Evolutionary conservation across 2,888 invertebrate genomes (phyloP), one percentile per base, ranked within the genome.

Genomic region (Archips xylosteana): DNA sequence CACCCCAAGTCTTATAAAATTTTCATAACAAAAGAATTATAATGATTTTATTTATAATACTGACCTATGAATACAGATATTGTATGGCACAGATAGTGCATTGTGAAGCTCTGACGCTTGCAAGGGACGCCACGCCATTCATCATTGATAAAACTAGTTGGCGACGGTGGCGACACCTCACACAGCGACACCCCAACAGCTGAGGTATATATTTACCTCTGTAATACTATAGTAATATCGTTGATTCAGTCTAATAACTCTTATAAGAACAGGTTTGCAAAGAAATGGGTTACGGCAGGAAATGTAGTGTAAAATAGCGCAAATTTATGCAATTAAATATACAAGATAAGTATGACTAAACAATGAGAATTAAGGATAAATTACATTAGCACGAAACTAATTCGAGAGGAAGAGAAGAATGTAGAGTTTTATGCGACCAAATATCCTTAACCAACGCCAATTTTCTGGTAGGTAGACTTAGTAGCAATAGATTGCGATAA

Each of bases 71-170:
- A 74, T 70, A 64, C 57, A 60, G 39, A 51, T 74, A 60, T 51
- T 59, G 70, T 61, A 61, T 57, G 32, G 51, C 39, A 54, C 42
- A 67, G 67, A 65, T 51, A 69, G 15, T 60, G 65, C 61, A 70
- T 70, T 74, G 74, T 69, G 49, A 60, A 15, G 49, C 32, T 63
- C 15, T 39, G 39, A 39, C 39, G 45, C 62, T 75, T 75, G 76
- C 78, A 74, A 65, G 73, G 77, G 78, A 76, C 78, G 76, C 78
- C 77, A 76, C 78, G 76, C 78, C 78, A 78, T 92, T 84, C 85
- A 88, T 91, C 91, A 90, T 86, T 89, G 86, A 89, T 90, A 89
- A 88, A 89, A 89, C 87, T 84, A 84, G 88, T 86, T 79, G 86
- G 78, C 79, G 89, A 88, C 88, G 87, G 85, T 79, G 86, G 78